Base-by-base conservation (phyloP, 2,113 vertebrate species). In the Numenius arquata region DNA sequence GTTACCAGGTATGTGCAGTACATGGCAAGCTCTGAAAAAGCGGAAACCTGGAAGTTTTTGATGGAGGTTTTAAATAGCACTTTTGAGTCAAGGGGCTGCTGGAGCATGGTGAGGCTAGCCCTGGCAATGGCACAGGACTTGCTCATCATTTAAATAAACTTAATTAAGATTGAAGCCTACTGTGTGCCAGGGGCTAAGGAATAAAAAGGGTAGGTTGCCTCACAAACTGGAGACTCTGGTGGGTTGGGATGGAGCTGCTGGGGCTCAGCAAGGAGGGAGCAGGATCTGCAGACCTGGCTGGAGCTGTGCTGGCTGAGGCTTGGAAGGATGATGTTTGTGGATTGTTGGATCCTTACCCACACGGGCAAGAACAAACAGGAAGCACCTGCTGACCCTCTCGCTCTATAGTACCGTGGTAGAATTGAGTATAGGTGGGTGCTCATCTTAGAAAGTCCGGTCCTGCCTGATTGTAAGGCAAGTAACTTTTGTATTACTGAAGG, bases 291-390 rank as follows among this genome's bases (percentile, higher is more conserved):
- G 58, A 34, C 18, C 38, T 2, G 5, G 14, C 16, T 6, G 34
- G 36, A 77, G 32, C 34, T 52, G 63, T 21, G 1, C 55, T 36
- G 45, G 26, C 45, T 67, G 55, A 41, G 30, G 23, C 41, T 63
- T 3, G 0, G 78, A 43, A 43, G 38, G 17, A 18, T 29, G 29
- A 3, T 16, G 9, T 18, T 48, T 68, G 34, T 12, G 40, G 21
- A 30, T 68, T 40, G 38, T 30, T 3, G 21, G 0, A 55, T 65
- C 25, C n/a, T 70, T 9, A 1, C 32, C 7, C 29, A 26, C 1
- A 8, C 2, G 6, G 29, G 13, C 7, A 3, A 41, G 23, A 36
- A 6, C 43, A 21, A 30, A 38, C 3, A 17, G 70, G 62, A 55
- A 50, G 38, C 34, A 12, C 8, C 25, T 6, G 3, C n/a, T 5